Percentiles rank a stretch among this genome's conserved stretches.
These are phyloP conservation scores for Opisthograptis luteolata DNA, from an alignment of 2,888 invertebrate species.

Conservation along the genomic window DNA sequence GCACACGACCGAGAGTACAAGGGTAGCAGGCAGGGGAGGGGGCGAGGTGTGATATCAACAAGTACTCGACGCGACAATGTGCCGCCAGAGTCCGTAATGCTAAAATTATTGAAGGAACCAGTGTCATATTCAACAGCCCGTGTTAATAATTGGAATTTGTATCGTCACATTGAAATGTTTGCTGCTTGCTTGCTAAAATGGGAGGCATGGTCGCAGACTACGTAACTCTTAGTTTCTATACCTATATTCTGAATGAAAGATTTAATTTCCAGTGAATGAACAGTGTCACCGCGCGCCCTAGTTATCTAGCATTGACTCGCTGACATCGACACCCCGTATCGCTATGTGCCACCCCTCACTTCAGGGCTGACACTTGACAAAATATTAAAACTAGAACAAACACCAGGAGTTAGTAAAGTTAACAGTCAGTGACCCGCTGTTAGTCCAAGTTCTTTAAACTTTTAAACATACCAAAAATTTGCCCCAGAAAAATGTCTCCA, in stretches of 20 bases:
- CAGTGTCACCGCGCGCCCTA: constrained; percentile 1
- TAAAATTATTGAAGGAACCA: constrained; percentile 7
- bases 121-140: no score
- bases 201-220: no score
- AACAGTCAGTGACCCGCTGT: not conserved
- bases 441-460: not conserved
- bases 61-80: constrained; percentile 30
- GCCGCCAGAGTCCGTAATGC: constrained; percentile 24
- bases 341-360: constrained; percentile 1
- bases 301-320: constrained; percentile 3
- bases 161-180: no score
- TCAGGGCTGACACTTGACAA: constrained; percentile 7
- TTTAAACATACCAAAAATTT: not conserved
- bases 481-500: not conserved
- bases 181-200: no score
- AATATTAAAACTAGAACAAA: not conserved
- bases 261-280: not conserved
- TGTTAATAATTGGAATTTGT: no score
- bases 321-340: constrained; percentile 11
- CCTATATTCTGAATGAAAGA: no score
- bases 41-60: constrained; percentile 26
- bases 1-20: constrained; percentile 3
- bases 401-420: not conserved
- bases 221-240: no score
- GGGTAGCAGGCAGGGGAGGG: not conserved